Conservation (phyloP, 2,888 invertebrate species). For the Temnothorax unifasciatus region DNA sequence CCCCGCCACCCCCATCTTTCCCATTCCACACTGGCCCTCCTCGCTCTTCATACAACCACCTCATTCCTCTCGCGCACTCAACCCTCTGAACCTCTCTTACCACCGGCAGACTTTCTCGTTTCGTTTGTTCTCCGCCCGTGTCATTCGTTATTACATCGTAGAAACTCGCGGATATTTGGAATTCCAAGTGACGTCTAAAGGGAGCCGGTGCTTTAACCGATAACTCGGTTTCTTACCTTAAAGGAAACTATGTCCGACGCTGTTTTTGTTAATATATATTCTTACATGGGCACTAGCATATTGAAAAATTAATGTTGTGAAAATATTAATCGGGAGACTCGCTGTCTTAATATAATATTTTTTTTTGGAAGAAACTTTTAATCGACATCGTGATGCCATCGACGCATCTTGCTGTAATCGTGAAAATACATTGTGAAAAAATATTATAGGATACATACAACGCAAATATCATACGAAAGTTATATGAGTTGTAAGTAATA, state of each 20-base stretch:
- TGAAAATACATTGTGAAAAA: neutral
- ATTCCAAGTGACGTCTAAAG: constrained; percentile 84
- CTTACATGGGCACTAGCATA: constrained; percentile 23
- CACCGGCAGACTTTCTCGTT: constrained; percentile 79
- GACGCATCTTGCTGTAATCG: neutral
- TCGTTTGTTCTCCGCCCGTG: constrained; percentile 81
- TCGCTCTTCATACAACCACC: constrained; percentile 60
- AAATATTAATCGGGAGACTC: constrained; percentile 4
- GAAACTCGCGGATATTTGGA: constrained; percentile 84
- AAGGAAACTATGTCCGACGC: constrained; percentile 50
- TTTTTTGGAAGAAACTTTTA: neutral
- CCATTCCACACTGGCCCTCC: constrained; percentile 63
- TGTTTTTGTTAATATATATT: constrained; percentile 55
- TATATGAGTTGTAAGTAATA: neutral
- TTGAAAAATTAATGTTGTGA: constrained; percentile 22
- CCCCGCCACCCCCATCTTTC: constrained; percentile 59
- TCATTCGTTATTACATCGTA: constrained; percentile 85
- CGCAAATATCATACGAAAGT: neutral
- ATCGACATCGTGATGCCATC: neutral
- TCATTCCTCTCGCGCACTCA: constrained; percentile 65
- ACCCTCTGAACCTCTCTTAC: constrained; percentile 70
- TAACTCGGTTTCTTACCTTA: constrained; percentile 66
- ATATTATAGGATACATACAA: neutral
- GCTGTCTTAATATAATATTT: neutral
- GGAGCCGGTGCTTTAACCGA: constrained; percentile 71